Evolutionary conservation across 2,888 invertebrate genomes (phyloP).

Genomic region (Bugulina stolonifera): DNA sequence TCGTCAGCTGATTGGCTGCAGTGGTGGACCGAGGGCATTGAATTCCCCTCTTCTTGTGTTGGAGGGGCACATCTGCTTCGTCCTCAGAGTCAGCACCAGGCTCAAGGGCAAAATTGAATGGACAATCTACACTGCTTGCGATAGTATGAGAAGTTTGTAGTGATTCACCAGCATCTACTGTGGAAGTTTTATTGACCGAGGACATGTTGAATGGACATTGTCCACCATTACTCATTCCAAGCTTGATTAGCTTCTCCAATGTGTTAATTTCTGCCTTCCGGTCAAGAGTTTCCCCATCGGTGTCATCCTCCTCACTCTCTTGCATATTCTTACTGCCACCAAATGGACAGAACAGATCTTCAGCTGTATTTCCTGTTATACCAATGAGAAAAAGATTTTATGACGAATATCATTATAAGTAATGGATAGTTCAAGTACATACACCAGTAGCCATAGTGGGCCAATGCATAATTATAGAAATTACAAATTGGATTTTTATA

Average conservation of each 20-base stretch:
- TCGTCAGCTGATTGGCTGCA: no score
- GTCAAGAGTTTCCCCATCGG: not conserved
- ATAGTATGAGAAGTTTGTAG: not conserved
- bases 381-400: no score
- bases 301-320: not conserved
- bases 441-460: no score
- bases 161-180: not conserved
- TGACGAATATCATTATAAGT: no score
- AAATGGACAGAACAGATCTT: not conserved
- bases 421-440: no score
- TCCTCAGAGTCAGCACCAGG: constrained; percentile 10
- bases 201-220: not conserved
- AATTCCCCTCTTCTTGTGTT: not conserved
- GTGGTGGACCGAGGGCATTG: no score
- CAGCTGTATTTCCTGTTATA: no score
- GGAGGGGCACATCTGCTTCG: not conserved
- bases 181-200: not conserved
- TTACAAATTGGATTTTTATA: no score
- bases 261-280: no score
- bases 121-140: not conserved
- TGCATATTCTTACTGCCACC: no score
- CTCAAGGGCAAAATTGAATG: not conserved
- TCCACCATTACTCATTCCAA: not conserved
- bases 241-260: not conserved
- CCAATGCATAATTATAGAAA: no score